Base-by-base conservation (phyloP, 2,113 vertebrate genomes). In the Phasianus colchicus region DNA sequence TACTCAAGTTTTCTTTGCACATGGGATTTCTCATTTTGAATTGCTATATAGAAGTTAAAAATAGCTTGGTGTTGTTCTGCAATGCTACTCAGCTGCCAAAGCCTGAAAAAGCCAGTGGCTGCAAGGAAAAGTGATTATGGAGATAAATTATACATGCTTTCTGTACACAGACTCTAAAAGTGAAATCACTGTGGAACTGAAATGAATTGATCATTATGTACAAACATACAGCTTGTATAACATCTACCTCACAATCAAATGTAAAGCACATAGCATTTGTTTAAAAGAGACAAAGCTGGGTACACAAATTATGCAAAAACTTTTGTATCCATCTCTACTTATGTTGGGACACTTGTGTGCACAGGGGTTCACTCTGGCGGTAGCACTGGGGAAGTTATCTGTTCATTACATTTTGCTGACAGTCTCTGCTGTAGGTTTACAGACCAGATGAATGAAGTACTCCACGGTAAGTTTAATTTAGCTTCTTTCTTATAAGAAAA, bases 11-110 rank as follows among this genome's bases (percentile, higher is more conserved):
- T 10, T 83, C 65, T 83, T 77, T 43, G 38, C 67, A 86, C 10
- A 21, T n/a, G 36, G 13, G 25, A 77, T 65, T 75, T 25, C 24
- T 83, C 13, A 61, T 73, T 90, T 88, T 43, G 90, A 90, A 90
- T 58, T 75, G 63, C 9, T 60, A 47, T 25, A 36, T 13, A 52
- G 61, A 52, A 36, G 16, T 22, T 64, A 78, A 78, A 40, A 50
- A 48, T 18, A 25, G 29, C 16, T 22, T 77, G 21, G 34, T 22
- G n/a, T 52, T 42, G 24, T 66, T 75, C 38, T 45, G 38, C 34
- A 40, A 58, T 87, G 42, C 54, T 60, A 77, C 34, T 40, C 54
- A 80, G 32, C 11, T 80, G 47, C 19, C 78, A 75, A 42, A 81
- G 32, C 21, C 40, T 65, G 38, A 78, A 77, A 75, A 74, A 90